Evolutionary conservation across 1,140 invertebrate species (phyloP).

Genomic region (Drosophila pseudoobscura): DNA sequence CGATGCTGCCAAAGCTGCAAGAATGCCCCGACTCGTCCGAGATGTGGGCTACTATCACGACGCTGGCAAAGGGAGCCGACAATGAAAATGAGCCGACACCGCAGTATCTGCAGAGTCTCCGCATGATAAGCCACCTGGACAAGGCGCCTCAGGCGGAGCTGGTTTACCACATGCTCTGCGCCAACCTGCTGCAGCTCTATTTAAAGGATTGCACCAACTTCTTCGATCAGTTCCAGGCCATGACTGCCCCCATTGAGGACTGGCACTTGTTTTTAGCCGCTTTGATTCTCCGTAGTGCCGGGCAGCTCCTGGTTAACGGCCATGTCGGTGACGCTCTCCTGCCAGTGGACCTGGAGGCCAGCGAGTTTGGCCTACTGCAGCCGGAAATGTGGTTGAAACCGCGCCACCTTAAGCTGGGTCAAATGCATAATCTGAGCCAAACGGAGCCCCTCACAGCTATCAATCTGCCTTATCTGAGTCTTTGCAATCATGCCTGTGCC

Average conservation of each 20-base stretch:
- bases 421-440: conserved; percentile 46
- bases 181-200: conserved; percentile 63
- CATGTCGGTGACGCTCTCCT: conserved; percentile 57
- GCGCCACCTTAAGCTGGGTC: conserved; percentile 34
- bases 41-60: conserved; percentile 47
- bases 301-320: conserved; percentile 63
- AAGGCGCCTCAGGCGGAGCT: conserved; percentile 44
- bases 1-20: conserved; percentile 22
- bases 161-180: conserved; percentile 53
- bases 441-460: conserved; percentile 47
- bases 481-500: conserved; percentile 68
- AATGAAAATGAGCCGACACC: not conserved
- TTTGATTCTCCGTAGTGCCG: conserved; percentile 56
- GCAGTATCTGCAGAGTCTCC: conserved; percentile 36
- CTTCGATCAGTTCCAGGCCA: conserved; percentile 27
- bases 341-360: not conserved
- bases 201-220: conserved; percentile 51
- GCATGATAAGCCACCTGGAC: conserved; percentile 59
- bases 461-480: conserved; percentile 68
- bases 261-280: conserved; percentile 57
- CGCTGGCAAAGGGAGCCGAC: not conserved
- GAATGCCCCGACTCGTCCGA: not conserved
- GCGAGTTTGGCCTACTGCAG: conserved; percentile 48
- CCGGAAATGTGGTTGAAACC: conserved; percentile 53
- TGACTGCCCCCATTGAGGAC: conserved; percentile 13